Conservation (phyloP, 2,888 invertebrate genomes). For the Timema cristinae region DNA sequence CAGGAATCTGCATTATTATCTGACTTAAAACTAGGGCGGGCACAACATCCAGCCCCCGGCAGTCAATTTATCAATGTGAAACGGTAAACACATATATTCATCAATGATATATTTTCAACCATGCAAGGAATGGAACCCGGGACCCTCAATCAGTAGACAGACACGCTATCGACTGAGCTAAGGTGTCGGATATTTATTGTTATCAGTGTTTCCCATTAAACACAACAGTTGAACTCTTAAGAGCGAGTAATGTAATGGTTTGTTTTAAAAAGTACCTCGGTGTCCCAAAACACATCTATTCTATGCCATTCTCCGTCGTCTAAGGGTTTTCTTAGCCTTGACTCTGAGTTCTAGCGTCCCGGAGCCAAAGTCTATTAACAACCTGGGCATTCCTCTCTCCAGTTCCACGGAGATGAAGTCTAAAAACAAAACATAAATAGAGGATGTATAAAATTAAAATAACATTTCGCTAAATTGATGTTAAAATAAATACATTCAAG, state of each 20-base stretch:
- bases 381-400: conserved; percentile 83
- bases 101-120: no score
- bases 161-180: no score
- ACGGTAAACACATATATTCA: no score
- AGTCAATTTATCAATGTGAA: no score
- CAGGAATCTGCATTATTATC: no score
- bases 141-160: no score
- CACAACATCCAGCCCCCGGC: no score
- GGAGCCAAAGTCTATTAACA: conserved; percentile 92
- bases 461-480: neutral
- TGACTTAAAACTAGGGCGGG: no score
- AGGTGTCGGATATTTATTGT: no score
- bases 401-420: conserved; percentile 95
- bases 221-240: neutral
- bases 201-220: neutral
- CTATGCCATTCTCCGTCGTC: conserved; percentile 99
- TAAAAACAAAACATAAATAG: conserved; percentile 31
- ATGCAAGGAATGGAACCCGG: no score
- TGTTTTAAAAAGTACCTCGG: conserved; percentile 54
- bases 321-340: conserved; percentile 79
- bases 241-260: no score
- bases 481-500: neutral
- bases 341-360: conserved; percentile 84
- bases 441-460: neutral
- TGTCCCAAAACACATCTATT: conserved; percentile 92